Percentiles rank a stretch among this genome's conserved stretches.
Conservation (phyloP, 2,797 vertebrate genomes). For the Crenuchus spilurus region DNA sequence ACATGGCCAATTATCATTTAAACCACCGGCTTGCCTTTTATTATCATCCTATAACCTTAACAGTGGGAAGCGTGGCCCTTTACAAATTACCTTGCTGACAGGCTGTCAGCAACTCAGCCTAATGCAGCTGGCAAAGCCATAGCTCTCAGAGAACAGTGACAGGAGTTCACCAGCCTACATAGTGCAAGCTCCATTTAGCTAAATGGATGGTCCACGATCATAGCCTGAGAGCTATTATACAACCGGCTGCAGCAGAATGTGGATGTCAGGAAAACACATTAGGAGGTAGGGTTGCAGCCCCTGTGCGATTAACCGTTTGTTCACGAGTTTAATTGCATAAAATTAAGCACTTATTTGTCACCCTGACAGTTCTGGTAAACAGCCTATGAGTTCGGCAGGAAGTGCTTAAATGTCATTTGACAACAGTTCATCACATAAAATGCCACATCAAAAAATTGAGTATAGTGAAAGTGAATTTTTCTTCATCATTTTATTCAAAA, state of each 20-base stretch:
- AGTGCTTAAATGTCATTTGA: slow-evolving; percentile 4
- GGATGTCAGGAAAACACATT: slow-evolving; percentile 36
- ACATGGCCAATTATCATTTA: slow-evolving; percentile 26
- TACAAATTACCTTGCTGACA: slow-evolving; percentile 42
- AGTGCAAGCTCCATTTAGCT: slow-evolving; percentile 47
- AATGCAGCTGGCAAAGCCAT: slow-evolving; percentile 42
- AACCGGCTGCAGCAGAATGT: slow-evolving; percentile 10
- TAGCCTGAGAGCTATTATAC: slow-evolving; percentile 48
- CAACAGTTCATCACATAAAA: slow-evolving; percentile 8
- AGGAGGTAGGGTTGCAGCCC: slow-evolving; percentile 20
- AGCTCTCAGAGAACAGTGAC: slow-evolving; percentile 50
- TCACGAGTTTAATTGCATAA: slow-evolving; percentile 27
- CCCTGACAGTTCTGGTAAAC: neutral
- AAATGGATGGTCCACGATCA: slow-evolving; percentile 44
- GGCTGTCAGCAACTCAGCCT: slow-evolving; percentile 36
- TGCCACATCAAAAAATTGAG: too few species aligned
- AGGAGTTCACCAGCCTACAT: slow-evolving; percentile 42
- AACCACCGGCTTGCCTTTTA: slow-evolving; percentile 32
- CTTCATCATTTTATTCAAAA: too few species aligned
- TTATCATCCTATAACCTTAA: slow-evolving; percentile 35
- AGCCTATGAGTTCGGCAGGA: neutral
- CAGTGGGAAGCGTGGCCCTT: slow-evolving; percentile 29
- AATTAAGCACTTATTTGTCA: slow-evolving; percentile 22
- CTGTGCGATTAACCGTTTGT: neutral
- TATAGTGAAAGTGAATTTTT: too few species aligned